Percentiles rank a stretch among this genome's conserved stretches.
Evolutionary conservation across 2,797 vertebrate genomes (phyloP).

Genomic region (Characodon lateralis): DNA sequence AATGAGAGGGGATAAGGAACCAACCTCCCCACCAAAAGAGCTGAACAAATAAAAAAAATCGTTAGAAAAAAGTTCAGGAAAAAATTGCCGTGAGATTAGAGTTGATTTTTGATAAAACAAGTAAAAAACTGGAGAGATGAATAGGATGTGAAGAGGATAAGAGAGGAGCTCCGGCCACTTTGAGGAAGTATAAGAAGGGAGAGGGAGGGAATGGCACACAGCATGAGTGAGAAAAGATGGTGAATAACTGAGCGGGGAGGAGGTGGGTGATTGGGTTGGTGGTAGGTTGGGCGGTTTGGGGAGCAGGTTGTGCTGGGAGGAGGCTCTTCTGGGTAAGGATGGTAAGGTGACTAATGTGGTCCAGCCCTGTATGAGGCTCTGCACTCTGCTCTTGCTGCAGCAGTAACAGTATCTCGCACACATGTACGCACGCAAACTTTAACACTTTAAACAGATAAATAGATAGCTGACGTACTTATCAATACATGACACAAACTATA

Average conservation of each 20-base stretch:
- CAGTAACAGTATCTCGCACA: slow-evolving; percentile 44
- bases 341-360: slow-evolving; percentile 66
- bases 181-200: slow-evolving; percentile 61
- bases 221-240: slow-evolving; percentile 56
- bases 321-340: slow-evolving; percentile 60
- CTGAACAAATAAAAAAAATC: neutral
- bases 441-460: slow-evolving; percentile 32
- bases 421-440: slow-evolving; percentile 8
- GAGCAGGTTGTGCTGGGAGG: slow-evolving; percentile 61
- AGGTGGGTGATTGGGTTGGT: slow-evolving; percentile 70
- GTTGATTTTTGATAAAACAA: slow-evolving; percentile 2
- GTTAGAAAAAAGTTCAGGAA: slow-evolving; percentile 34
- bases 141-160: slow-evolving; percentile 59
- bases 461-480: slow-evolving; percentile 15
- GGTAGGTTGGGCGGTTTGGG: slow-evolving; percentile 60
- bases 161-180: slow-evolving; percentile 62
- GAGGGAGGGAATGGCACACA: slow-evolving; percentile 66
- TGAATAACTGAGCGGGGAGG: slow-evolving; percentile 63
- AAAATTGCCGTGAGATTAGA: slow-evolving; percentile 18
- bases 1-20: slow-evolving; percentile 11
- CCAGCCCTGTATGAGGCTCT: slow-evolving; percentile 48
- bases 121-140: slow-evolving; percentile 34
- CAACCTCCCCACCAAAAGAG: neutral
- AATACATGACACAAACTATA: neutral
- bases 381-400: slow-evolving; percentile 42